Evolutionary conservation across 2,113 vertebrate species (phyloP).

Genomic region (Gobiocypris rarus): DNA sequence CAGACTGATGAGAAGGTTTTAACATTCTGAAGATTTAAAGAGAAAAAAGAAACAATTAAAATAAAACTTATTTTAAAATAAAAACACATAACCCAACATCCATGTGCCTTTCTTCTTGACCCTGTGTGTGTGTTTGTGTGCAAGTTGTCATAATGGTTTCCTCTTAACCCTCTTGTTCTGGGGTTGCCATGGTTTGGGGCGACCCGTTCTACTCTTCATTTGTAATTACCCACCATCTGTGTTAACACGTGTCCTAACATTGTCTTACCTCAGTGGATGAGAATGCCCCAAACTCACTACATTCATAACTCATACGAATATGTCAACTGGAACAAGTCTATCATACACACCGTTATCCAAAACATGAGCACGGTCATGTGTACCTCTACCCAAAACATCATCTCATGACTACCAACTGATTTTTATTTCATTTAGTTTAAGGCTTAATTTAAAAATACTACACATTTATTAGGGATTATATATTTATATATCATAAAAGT

Average conservation of each 20-base stretch:
- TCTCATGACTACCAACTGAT: slow-evolving; percentile 25
- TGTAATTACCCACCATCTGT: slow-evolving; percentile 64
- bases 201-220: slow-evolving; percentile 51
- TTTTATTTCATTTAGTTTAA: slow-evolving; percentile 15
- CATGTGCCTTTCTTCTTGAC: slow-evolving; percentile 73
- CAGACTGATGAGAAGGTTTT: slow-evolving; percentile 73
- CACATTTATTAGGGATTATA: neutral
- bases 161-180: slow-evolving; percentile 66
- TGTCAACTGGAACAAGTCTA: slow-evolving; percentile 43
- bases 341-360: slow-evolving; percentile 25
- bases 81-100: slow-evolving; percentile 74
- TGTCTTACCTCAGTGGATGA: slow-evolving; percentile 49
- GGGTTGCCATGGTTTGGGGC: slow-evolving; percentile 69
- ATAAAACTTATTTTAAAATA: slow-evolving; percentile 98
- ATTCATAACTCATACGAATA: slow-evolving; percentile 47
- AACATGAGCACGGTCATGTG: slow-evolving; percentile 31
- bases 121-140: slow-evolving; percentile 66
- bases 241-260: slow-evolving; percentile 63
- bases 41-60: slow-evolving; percentile 84
- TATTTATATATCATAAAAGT: neutral
- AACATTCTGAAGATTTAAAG: slow-evolving; percentile 85
- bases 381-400: slow-evolving; percentile 25
- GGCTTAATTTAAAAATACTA: neutral
- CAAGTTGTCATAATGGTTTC: slow-evolving; percentile 70
- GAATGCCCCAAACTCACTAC: slow-evolving; percentile 43